These are phyloP conservation scores for Crotalus helleri DNA, from an alignment of 2,113 vertebrate species.

Conservation along the genomic window DNA sequence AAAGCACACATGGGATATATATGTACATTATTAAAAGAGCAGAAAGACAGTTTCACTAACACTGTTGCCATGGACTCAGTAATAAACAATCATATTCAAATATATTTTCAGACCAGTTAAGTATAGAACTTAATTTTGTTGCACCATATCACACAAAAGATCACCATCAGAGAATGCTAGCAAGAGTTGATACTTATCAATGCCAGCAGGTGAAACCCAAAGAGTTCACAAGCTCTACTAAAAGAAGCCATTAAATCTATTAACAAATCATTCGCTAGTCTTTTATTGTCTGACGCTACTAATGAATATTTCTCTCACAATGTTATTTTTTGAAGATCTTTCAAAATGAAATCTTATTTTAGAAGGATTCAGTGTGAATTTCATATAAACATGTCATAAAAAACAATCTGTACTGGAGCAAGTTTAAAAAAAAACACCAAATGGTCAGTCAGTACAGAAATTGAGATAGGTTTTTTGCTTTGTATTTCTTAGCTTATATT, in stretches of 20 bases:
- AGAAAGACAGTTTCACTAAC: not conserved
- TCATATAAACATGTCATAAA: not conserved
- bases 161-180: not conserved
- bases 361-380: not conserved
- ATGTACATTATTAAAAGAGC: not conserved
- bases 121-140: not conserved
- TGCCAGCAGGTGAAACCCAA: not conserved
- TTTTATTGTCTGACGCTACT: not conserved
- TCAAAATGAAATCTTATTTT: not conserved
- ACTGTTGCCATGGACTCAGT: not conserved
- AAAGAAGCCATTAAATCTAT: not conserved
- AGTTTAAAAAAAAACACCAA: not conserved
- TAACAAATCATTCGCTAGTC: not conserved
- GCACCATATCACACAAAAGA: not conserved
- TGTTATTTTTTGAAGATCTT: not conserved
- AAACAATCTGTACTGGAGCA: not conserved
- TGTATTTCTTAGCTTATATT: not conserved
- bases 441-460: not conserved
- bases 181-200: not conserved
- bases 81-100: not conserved
- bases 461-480: not conserved
- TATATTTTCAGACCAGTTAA: not conserved
- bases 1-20: not conserved
- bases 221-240: not conserved
- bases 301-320: not conserved